Evolutionary conservation across 2,888 invertebrate genomes (phyloP).

Genomic region (Linyphia triangularis): DNA sequence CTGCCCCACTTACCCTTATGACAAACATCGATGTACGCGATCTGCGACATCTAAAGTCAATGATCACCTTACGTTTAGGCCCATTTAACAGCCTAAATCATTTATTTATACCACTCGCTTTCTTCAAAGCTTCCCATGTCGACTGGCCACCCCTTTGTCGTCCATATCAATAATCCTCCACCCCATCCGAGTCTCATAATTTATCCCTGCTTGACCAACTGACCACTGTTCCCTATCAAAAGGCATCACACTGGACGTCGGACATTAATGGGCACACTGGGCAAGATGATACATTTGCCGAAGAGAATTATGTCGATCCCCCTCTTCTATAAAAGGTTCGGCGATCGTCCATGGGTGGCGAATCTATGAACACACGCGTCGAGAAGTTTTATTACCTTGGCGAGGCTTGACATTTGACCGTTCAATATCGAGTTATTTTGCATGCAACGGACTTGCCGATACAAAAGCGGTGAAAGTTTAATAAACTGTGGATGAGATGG

Average conservation of each 20-base stretch:
- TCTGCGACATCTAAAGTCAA: neutral
- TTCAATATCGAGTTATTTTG: slow-evolving; percentile 26
- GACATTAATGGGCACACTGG: slow-evolving; percentile 41
- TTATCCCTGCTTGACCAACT: slow-evolving; percentile 75
- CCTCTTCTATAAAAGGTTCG: neutral
- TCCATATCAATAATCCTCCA: slow-evolving; percentile 37
- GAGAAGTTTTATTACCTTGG: slow-evolving; percentile 43
- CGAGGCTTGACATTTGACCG: slow-evolving; percentile 34
- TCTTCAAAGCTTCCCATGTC: slow-evolving; percentile 7
- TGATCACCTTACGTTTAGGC: slow-evolving; percentile 46
- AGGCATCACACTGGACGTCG: slow-evolving; percentile 30
- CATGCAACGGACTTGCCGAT: neutral
- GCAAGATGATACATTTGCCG: slow-evolving; percentile 5
- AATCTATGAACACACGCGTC: slow-evolving; percentile 15
- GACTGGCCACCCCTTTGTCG: slow-evolving; percentile 35
- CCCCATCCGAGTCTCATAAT: slow-evolving; percentile 47
- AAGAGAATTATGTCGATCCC: slow-evolving; percentile 15
- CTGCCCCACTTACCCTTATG: neutral
- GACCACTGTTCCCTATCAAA: slow-evolving; percentile 46
- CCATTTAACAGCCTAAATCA: slow-evolving; percentile 47
- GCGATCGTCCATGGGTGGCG: slow-evolving; percentile 11
- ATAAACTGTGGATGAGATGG: slow-evolving; percentile 15
- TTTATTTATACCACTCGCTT: neutral
- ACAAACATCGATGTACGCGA: neutral
- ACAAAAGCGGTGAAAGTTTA: slow-evolving; percentile 10